A percentile compares a stretch with the other conserved stretches of the same genome.
Evolutionary conservation across 2,113 vertebrate species (phyloP).

Genomic region (Ivindomyrus marchei): DNA sequence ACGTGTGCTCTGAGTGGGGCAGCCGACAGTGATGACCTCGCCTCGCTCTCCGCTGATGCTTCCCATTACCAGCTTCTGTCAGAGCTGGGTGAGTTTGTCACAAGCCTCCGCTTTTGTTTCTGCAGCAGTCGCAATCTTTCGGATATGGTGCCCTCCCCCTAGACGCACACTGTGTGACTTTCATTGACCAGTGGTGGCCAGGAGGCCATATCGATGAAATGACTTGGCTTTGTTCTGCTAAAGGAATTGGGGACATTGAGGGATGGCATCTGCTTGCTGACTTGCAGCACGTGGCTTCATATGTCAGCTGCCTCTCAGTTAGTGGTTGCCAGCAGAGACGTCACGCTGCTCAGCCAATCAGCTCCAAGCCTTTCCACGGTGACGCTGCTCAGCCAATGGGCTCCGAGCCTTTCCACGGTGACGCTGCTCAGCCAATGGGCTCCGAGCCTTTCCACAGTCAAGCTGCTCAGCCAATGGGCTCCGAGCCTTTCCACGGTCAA

Average conservation of each 20-base stretch:
- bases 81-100: conserved; percentile 76
- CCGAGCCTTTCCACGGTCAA: too few species aligned
- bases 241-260: not conserved
- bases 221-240: not conserved
- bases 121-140: not conserved
- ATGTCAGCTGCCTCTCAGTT: not conserved
- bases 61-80: conserved; percentile 87
- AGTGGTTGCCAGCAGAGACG: not conserved
- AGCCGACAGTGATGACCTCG: conserved; percentile 57
- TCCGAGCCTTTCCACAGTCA: too few species aligned
- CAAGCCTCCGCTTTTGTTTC: not conserved
- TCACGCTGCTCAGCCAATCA: not conserved
- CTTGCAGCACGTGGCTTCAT: not conserved
- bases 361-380: not conserved
- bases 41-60: conserved; percentile 65
- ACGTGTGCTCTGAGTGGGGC: conserved; percentile 61
- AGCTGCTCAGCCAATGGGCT: too few species aligned
- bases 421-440: too few species aligned
- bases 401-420: too few species aligned
- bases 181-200: not conserved
- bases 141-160: not conserved
- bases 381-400: too few species aligned
- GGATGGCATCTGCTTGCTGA: not conserved
- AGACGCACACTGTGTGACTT: not conserved
- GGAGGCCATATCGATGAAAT: not conserved